These are phyloP conservation scores for Temnopleurus reevesii DNA, from an alignment of 53 echinoderm and acorn worm species.

Conservation along the genomic window DNA sequence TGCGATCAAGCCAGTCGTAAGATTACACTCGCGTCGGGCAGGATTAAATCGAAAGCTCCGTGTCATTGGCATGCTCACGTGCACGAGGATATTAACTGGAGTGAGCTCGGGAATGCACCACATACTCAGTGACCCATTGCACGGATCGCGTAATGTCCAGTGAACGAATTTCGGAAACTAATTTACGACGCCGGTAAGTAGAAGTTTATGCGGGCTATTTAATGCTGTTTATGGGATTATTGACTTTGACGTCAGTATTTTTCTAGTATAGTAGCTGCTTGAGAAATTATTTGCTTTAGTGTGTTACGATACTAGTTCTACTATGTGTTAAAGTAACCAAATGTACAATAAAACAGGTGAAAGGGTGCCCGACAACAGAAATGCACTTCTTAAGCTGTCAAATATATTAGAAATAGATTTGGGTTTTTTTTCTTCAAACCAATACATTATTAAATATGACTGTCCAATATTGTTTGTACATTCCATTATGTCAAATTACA, in stretches of 20 bases:
- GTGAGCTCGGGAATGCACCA: not conserved
- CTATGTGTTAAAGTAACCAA: no score
- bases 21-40: not conserved
- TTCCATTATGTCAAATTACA: no score
- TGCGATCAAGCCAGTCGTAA: slow-evolving; percentile 24
- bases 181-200: not conserved
- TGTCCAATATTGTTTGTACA: no score
- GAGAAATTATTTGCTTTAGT: no score
- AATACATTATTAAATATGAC: no score
- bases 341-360: no score
- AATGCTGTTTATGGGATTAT: not conserved
- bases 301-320: no score
- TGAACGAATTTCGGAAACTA: slow-evolving; percentile 1
- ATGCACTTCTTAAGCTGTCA: no score
- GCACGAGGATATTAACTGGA: slow-evolving; percentile 36
- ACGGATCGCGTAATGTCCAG: not conserved
- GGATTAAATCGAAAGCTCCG: slow-evolving; percentile 1
- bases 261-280: no score
- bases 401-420: no score
- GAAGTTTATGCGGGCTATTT: not conserved
- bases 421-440: no score
- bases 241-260: not conserved
- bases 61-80: slow-evolving; percentile 20
- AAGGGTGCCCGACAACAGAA: no score
- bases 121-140: not conserved